Evolutionary conservation across 2,888 invertebrate species (phyloP).

Genomic region (Ornithoptera priamus): DNA sequence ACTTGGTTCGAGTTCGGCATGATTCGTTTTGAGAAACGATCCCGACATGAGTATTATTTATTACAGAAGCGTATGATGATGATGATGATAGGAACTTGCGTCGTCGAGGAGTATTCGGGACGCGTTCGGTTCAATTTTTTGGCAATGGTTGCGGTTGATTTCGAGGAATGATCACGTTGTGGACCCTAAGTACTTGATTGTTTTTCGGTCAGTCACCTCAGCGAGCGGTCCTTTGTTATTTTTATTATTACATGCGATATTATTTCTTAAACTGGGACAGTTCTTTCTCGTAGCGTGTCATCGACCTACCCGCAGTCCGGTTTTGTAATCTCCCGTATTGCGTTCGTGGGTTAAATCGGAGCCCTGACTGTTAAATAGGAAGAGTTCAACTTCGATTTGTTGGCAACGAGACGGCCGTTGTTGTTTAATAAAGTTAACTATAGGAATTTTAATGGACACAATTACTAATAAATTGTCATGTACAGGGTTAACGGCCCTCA

Average conservation of each 20-base stretch:
- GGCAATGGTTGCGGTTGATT: constrained; percentile 67
- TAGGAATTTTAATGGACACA: constrained; percentile 44
- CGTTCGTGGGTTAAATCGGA: constrained; percentile 11
- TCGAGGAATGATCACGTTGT: constrained; percentile 73
- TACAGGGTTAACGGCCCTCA: constrained; percentile 59
- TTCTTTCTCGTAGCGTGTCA: constrained; percentile 36
- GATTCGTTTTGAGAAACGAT: constrained; percentile 59
- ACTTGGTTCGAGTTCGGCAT: constrained; percentile 48
- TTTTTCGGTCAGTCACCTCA: constrained; percentile 71
- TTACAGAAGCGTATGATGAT: constrained; percentile 63
- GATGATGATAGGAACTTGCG: constrained; percentile 60
- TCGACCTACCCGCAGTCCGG: constrained; percentile 33
- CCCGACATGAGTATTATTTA: constrained; percentile 60
- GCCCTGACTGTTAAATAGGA: constrained; percentile 4
- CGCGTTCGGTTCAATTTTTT: constrained; percentile 56
- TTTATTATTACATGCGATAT: constrained; percentile 57
- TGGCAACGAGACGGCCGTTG: constrained; percentile 6
- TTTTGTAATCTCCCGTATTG: constrained; percentile 20
- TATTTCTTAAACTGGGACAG: constrained; percentile 53
- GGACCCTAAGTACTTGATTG: constrained; percentile 73
- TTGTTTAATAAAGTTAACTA: constrained; percentile 38
- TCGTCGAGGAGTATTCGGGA: constrained; percentile 50
- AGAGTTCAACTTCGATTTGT: constrained; percentile 22
- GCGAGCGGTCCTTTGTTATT: constrained; percentile 50
- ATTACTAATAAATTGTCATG: constrained; percentile 48